Base-by-base conservation (phyloP, 2,113 vertebrate genomes). In the Malurus alboscapulatus region DNA sequence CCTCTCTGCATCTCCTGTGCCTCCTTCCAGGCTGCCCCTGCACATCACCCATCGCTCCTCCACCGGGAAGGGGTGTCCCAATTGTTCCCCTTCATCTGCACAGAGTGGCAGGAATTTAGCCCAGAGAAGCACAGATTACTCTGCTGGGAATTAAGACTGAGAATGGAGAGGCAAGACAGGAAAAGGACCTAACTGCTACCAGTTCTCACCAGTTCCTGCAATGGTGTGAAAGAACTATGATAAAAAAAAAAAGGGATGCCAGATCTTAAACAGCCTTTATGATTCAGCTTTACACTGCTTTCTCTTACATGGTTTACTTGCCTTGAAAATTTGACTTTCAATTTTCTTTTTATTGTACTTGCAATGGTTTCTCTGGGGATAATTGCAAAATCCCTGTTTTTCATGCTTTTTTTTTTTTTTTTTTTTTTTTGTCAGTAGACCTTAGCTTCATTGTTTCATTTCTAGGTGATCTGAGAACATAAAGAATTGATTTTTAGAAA, bases 51-150 rank as follows among this genome's bases (percentile, higher is more conserved):
- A 10, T 24, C 26, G 14, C 24, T 76, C 17, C 45, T 24, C 9
- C 30, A 7, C 0, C 0, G 1, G 32, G 5, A 62, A 77, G 59
- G 22, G 30, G 29, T 66, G 9, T 2, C 34, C 6, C 6, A 42
- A 0, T 3, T 24, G 10, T 10, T 42, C 7, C 24, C 30, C 34
- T 40, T 72, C 21, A 45, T 8, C 47, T 44, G 44, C 19, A 14
- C 32, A 51, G 9, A 51, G 9, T 1, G 34, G 24, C 71, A 85
- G n/a, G 36, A 76, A 27, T 13, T 45, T 20, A 19, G 45, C 45
- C 20, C 45, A 45, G 19, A 5, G 47, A 18, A 73, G 27, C n/a
- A 68, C 40, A 75, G n/a, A 51, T 48, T 29, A 14, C 21, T 55
- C 25, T 47, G 4, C 21, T 54, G 38, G 40, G n/a, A 81, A 58